Evolutionary conservation across 2,113 vertebrate genomes (phyloP), one percentile per base, ranked within the genome.

Genomic region (Dicaeum eximium): DNA sequence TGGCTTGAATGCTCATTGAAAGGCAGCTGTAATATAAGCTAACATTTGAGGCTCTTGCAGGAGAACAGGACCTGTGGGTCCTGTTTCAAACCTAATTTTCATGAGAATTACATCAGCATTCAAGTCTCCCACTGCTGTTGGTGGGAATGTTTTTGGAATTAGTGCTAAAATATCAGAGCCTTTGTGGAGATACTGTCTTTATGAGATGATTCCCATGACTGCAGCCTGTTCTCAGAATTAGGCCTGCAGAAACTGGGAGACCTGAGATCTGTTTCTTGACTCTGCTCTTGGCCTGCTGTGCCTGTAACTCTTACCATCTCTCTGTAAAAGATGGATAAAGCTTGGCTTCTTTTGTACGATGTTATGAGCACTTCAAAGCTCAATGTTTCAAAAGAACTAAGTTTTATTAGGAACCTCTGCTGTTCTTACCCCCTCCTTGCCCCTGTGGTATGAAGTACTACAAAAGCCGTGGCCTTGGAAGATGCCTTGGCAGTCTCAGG

Each of bases 381-480:
- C 0, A 1, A 57, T 50, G 50, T 58, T 94, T 92, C 67, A 73
- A 90, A 95, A 91, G 50, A 53, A 50, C 22, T 11, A 72, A 62
- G 69, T 86, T 94, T 92, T 91, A 84, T 71, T 64, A 92, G 85
- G 83, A 91, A 56, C 38, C 25, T 95, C 38, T 72, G 42, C 21
- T 89, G 28, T 84, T 80, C 82, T 89, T 65, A 89, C 80, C 18
- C 81, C 40, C 31, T 95, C 30, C 42, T 88, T 50, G 80, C 47
- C 79, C 78, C 81, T 72, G 62, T 1, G 4, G 54, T 62, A 67
- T 62, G 71, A 90, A 85, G 51, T 73, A 65, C 65, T 85, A n/a
- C 33, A 53, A 69, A 74, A 67, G 33, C 47, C 20, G 45, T 53
- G 81, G 84, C 80, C 67, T 58, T 70, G 50, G 81, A 82, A 91